Conservation (phyloP, 2,888 invertebrate genomes). For the Orthosia incerta region DNA sequence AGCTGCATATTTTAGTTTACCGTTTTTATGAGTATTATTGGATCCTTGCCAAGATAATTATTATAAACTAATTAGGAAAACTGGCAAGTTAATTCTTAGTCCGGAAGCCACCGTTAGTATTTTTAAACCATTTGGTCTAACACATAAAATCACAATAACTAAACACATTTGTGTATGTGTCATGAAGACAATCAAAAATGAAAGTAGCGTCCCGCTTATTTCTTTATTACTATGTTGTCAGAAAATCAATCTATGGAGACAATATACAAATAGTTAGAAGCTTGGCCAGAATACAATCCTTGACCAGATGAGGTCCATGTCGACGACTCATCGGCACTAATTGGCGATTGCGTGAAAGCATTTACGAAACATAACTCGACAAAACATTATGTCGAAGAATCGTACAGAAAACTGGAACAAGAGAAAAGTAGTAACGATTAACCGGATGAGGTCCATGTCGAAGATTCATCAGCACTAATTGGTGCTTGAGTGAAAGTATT, state of each 20-base stretch:
- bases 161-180: constrained; percentile 50
- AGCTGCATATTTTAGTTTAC: constrained; percentile 43
- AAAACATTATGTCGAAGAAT: constrained; percentile 39
- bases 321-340: constrained; percentile 49
- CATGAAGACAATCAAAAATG: no score
- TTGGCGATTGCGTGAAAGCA: no score
- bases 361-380: constrained; percentile 39
- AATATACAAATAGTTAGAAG: constrained; percentile 36
- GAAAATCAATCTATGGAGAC: constrained; percentile 51
- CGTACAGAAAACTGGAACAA: no score
- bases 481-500: no score
- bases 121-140: constrained; percentile 45
- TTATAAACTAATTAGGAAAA: constrained; percentile 46
- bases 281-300: constrained; percentile 34
- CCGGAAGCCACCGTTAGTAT: constrained; percentile 55
- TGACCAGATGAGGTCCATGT: constrained; percentile 33
- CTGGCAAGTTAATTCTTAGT: constrained; percentile 44
- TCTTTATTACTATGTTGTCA: constrained; percentile 54
- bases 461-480: no score
- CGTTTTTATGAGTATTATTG: constrained; percentile 51
- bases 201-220: constrained; percentile 41
- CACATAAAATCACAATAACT: constrained; percentile 32
- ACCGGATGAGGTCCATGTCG: no score
- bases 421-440: no score
- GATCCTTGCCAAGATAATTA: constrained; percentile 34